These are phyloP conservation scores for Indicator maculatus DNA, from an alignment of 2,113 vertebrate genomes.

Conservation along the genomic window DNA sequence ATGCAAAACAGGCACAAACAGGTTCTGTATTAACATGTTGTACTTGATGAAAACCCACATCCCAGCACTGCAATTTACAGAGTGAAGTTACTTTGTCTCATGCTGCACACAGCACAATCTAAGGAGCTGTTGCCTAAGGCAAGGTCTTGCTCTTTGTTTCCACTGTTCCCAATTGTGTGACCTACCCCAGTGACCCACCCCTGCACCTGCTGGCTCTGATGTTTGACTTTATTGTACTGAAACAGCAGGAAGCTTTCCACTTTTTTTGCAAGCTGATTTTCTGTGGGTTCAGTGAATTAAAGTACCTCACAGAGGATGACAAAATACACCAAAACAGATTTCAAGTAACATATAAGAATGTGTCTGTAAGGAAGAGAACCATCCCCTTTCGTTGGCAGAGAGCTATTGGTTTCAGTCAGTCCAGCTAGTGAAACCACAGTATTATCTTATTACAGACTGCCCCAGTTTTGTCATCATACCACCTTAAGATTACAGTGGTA, in stretches of 20 bases:
- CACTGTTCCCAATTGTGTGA: background rate
- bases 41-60: background rate
- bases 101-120: background rate
- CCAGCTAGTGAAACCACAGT: background rate
- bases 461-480: background rate
- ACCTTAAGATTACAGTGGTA: background rate
- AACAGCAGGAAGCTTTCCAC: background rate
- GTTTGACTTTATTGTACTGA: background rate
- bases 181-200: background rate
- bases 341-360: background rate
- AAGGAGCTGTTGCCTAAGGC: background rate
- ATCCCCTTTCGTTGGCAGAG: background rate
- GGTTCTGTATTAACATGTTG: background rate
- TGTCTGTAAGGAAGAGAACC: background rate
- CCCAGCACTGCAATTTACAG: background rate
- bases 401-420: background rate
- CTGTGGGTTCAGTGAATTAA: background rate
- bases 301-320: background rate
- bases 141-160: background rate
- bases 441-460: background rate
- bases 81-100: background rate
- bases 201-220: background rate
- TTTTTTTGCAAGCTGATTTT: background rate
- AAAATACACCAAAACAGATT: background rate
- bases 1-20: background rate